A percentile compares a stretch with the other conserved stretches of the same genome.
phyloP scores from a whole-genome alignment of 2,888 invertebrate genomes.

The Rhopalosiphum nymphaeae region DNA sequence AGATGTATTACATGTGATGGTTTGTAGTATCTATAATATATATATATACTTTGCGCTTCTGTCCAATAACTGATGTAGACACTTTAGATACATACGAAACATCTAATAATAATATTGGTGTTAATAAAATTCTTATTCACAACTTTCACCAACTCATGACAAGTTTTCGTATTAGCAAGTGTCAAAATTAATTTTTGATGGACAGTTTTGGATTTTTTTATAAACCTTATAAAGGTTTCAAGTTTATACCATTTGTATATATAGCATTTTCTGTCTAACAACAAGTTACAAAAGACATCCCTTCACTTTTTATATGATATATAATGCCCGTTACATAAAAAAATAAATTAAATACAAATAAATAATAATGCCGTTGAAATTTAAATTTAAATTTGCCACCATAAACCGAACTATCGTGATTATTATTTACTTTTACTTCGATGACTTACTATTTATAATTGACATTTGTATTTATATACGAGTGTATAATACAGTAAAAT shows the following conservation, averaged over 20 bases:
- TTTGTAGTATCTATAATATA: neutral
- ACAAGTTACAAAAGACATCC: neutral
- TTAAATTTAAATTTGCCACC: neutral
- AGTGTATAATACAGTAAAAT: neutral
- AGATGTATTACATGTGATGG: neutral
- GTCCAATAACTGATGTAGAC: neutral
- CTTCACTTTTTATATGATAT: neutral
- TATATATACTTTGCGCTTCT: neutral
- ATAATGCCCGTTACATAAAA: neutral
- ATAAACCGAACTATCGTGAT: neutral
- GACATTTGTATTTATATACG: neutral
- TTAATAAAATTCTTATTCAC: neutral
- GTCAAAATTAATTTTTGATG: constrained; percentile 38
- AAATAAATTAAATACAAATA: neutral
- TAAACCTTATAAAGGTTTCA: neutral
- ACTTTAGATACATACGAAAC: neutral
- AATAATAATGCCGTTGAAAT: neutral
- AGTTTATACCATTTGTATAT: neutral
- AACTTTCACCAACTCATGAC: neutral
- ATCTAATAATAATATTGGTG: neutral
- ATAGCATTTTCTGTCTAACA: neutral
- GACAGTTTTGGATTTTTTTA: neutral
- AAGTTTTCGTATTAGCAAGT: constrained; percentile 1
- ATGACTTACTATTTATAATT: neutral
- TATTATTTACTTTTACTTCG: neutral